These are phyloP conservation scores for Julus scandinavius DNA, from an alignment of 2,888 invertebrate genomes.

Conservation along the genomic window DNA sequence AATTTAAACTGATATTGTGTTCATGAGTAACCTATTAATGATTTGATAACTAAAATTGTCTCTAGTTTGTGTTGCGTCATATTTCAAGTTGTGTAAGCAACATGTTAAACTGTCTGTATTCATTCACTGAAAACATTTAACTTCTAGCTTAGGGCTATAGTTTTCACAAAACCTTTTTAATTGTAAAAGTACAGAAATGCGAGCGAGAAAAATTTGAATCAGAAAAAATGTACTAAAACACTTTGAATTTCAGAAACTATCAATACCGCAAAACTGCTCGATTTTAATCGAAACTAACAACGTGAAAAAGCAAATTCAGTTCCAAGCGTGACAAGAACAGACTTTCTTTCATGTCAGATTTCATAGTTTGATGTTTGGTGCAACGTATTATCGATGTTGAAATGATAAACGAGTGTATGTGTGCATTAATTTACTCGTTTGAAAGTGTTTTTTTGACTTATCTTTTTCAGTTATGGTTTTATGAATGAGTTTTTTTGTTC, in stretches of 20 bases:
- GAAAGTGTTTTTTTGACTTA: neutral
- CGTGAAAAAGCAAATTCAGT: too few species aligned
- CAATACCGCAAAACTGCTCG: too few species aligned
- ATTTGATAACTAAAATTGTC: neutral
- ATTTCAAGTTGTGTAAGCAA: neutral
- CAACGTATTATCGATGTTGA: neutral
- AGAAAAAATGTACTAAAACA: too few species aligned
- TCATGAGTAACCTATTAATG: neutral
- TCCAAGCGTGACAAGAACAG: too few species aligned
- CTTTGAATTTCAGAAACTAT: too few species aligned
- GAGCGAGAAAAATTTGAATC: too few species aligned
- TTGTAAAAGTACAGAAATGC: too few species aligned
- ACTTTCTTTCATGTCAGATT: neutral
- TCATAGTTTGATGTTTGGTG: neutral
- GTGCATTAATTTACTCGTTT: slow-evolving; percentile 9
- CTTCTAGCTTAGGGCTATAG: too few species aligned
- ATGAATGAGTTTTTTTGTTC: slow-evolving; percentile 50
- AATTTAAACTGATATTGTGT: too few species aligned
- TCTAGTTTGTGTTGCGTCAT: neutral
- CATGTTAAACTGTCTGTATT: neutral
- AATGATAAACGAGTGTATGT: slow-evolving; percentile 12
- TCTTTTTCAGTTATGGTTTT: slow-evolving; percentile 32
- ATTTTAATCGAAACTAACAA: too few species aligned
- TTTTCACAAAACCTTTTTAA: too few species aligned
- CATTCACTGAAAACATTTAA: too few species aligned